Base-by-base conservation (phyloP, 2,797 vertebrate species). In the Cyprinodon diabolis region DNA sequence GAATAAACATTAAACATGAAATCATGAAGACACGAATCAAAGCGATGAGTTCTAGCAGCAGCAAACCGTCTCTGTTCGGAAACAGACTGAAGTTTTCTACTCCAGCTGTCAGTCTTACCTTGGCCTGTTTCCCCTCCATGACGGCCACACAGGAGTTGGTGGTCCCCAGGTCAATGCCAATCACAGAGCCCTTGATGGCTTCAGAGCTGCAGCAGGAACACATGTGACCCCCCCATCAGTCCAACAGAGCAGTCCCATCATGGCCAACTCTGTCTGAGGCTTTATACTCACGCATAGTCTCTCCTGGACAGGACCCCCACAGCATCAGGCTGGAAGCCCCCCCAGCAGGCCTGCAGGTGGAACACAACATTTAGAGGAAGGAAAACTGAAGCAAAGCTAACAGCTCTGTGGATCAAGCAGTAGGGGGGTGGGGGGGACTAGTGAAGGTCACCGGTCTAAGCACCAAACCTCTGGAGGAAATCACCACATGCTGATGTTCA, bases 111-210 rank as follows among this genome's bases (percentile, higher is more conserved):
- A 48, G 69, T 90, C 82, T 86, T 83, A 99, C 98, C 93, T 98
- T 99, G 0, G 98, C 97, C 87, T 99, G 98, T 84, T 99, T 99
- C 9, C 98, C 98, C 69, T 99, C 98, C 98, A 99, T 99, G 56
- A 99, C 96, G 0, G 98, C 98, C 54, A 99, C 98, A 45, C 98
- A 99, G 0, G 98, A 99, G 90, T 99, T 99, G 37, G 98, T 99
- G 45, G 98, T 99, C 21, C 98, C 98, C 92, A 99, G 90, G 90
- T 99, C 98, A 72, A 99, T 99, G 62, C 98, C 98, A 74, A 99
- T 96, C 75, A 99, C 98, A 0, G 97, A 94, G 1, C 98, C 98
- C 85, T 96, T 97, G 82, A 99, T 96, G 23, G 98, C 96, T 89
- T 99, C 98, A 4, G 98, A 99, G 76, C 98, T 99, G 88, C 35